These are phyloP conservation scores for Glaucidium brasilianum DNA, from an alignment of 2,113 vertebrate genomes.

Conservation along the genomic window DNA sequence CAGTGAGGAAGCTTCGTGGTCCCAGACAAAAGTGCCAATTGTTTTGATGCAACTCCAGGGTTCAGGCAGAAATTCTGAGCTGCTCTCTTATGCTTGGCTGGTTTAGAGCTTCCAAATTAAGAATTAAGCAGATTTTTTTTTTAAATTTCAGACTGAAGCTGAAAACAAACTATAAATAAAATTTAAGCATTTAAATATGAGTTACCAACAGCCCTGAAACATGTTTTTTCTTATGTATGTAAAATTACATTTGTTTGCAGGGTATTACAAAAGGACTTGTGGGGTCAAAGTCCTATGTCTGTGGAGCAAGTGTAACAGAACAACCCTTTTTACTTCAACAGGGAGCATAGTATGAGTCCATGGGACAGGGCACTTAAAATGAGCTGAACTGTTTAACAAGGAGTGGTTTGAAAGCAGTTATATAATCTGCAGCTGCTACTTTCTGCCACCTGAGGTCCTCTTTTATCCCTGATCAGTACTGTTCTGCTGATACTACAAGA, in stretches of 20 bases:
- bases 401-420: not conserved
- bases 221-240: not conserved
- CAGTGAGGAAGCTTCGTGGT: not conserved
- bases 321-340: not conserved
- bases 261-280: not conserved
- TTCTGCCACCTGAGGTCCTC: slow-evolving; percentile 50
- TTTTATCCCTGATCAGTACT: not conserved
- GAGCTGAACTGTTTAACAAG: not conserved
- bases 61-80: not conserved
- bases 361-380: not conserved
- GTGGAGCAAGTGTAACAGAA: not conserved
- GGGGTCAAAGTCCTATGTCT: not conserved
- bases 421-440: not conserved
- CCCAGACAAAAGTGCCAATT: not conserved
- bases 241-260: not conserved
- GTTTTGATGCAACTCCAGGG: not conserved
- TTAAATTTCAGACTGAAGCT: not conserved
- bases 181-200: not conserved
- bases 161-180: not conserved
- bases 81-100: not conserved
- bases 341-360: not conserved
- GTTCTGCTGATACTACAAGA: not conserved
- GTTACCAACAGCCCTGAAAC: not conserved
- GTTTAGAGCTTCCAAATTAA: not conserved
- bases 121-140: not conserved